A percentile compares a stretch with the other conserved stretches of the same genome.
Conservation (phyloP, 2,888 invertebrate species). For the Criorhina ranunculi region DNA sequence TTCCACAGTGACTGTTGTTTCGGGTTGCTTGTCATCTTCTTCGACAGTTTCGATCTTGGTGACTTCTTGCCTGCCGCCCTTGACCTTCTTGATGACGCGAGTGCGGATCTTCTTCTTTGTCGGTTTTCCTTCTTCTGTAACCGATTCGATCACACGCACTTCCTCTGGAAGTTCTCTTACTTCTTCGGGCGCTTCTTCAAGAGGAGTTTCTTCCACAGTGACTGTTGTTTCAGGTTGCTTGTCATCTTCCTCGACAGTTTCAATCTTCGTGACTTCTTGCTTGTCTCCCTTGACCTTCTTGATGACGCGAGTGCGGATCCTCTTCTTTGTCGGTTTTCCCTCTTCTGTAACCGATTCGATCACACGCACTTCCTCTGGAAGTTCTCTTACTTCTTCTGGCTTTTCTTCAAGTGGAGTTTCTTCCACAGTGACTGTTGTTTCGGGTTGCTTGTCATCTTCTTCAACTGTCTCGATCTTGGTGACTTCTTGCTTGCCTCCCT, state of each 20-base stretch:
- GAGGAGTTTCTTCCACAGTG: conserved; percentile 30
- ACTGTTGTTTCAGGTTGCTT: conserved; percentile 36
- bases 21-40: conserved; percentile 36
- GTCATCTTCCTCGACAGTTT: conserved; percentile 51
- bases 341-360: conserved; percentile 37
- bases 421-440: conserved; percentile 47
- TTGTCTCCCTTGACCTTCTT: conserved; percentile 53
- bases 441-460: conserved; percentile 45
- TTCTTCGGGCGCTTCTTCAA: conserved; percentile 36
- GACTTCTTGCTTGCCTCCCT: conserved; percentile 54
- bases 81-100: conserved; percentile 40
- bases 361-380: conserved; percentile 43
- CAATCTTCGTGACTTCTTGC: conserved; percentile 52
- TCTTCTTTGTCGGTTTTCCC: conserved; percentile 41
- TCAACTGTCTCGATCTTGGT: conserved; percentile 55
- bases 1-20: conserved; percentile 43
- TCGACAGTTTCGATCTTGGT: conserved; percentile 49
- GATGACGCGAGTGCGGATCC: conserved; percentile 46
- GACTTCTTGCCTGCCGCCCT: conserved; percentile 43
- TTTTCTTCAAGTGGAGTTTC: conserved; percentile 42
- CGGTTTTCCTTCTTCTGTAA: conserved; percentile 38
- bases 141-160: conserved; percentile 29
- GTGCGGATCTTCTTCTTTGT: conserved; percentile 41
- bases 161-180: conserved; percentile 26
- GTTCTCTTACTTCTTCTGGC: conserved; percentile 25